A percentile compares a stretch with the other conserved stretches of the same genome.
phyloP scores from a whole-genome alignment of 2,797 vertebrate species.

The Helostoma temminkii region DNA sequence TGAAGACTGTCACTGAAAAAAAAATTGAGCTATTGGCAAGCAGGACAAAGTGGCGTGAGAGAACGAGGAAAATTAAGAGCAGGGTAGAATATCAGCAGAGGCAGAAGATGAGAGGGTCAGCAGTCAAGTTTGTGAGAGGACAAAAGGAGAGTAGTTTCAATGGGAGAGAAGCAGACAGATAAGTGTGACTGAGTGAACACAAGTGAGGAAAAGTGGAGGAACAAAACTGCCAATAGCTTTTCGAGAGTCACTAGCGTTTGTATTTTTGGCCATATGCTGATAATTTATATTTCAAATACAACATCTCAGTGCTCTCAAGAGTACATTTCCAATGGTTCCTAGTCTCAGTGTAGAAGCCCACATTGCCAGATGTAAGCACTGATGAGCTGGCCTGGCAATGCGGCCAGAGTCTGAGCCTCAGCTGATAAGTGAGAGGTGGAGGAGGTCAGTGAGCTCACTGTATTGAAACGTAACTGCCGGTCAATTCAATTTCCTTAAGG shows the following conservation, averaged over 20 bases:
- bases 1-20: constrained; percentile 45
- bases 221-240: constrained; percentile 45
- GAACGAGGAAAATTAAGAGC: constrained; percentile 17
- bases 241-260: constrained; percentile 23
- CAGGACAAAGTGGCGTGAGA: constrained; percentile 19
- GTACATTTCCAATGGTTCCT: constrained; percentile 59
- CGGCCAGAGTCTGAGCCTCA: constrained; percentile 62
- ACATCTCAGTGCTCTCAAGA: constrained; percentile 57
- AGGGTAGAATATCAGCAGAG: too few species aligned
- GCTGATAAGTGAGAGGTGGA: constrained; percentile 77
- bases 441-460: constrained; percentile 71
- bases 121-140: constrained; percentile 41
- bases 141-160: constrained; percentile 43
- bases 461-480: constrained; percentile 69
- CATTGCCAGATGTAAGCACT: constrained; percentile 54
- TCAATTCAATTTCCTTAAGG: constrained; percentile 82
- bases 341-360: constrained; percentile 40
- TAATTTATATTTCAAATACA: constrained; percentile 63
- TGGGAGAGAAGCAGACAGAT: constrained; percentile 38
- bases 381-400: constrained; percentile 43
- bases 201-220: constrained; percentile 38
- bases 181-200: constrained; percentile 61
- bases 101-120: constrained; percentile 18
- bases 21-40: constrained; percentile 32
- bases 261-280: constrained; percentile 43